Conservation (phyloP, 2,888 invertebrate genomes). For the Entomobrya multifasciata region DNA sequence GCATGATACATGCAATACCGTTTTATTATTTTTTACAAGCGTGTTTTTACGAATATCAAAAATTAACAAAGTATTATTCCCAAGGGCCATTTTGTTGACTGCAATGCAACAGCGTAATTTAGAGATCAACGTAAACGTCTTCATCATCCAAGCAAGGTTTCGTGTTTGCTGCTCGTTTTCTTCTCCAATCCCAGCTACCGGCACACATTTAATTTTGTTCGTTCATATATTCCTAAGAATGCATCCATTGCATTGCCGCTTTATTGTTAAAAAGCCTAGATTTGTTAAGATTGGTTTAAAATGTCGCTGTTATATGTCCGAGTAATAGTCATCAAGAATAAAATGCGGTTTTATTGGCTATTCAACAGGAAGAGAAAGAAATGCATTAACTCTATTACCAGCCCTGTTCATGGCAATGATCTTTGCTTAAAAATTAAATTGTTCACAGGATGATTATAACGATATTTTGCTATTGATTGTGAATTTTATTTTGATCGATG, state of each 20-base stretch:
- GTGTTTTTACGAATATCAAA: conserved; percentile 40
- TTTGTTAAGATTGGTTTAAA: too few relatives aligned
- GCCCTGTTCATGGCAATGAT: conserved; percentile 61
- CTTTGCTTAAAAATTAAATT: conserved; percentile 36
- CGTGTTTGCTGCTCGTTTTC: conserved; percentile 13
- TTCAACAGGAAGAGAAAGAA: conserved; percentile 6
- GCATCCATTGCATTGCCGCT: background rate
- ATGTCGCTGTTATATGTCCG: conserved; percentile 12
- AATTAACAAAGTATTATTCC: conserved; percentile 51
- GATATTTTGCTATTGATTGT: background rate
- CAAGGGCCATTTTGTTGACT: conserved; percentile 51
- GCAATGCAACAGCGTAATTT: conserved; percentile 48
- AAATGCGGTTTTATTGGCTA: conserved; percentile 5
- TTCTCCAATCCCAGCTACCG: conserved; percentile 49
- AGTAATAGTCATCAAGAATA: conserved; percentile 16
- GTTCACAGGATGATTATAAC: background rate
- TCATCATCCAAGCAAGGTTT: conserved; percentile 45
- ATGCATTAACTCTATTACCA: background rate
- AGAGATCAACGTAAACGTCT: conserved; percentile 60
- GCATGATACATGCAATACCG: conserved; percentile 1
- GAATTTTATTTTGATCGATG: conserved; percentile 60
- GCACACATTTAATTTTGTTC: conserved; percentile 5
- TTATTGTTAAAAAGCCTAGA: too few relatives aligned
- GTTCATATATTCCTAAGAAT: background rate
- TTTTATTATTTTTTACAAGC: conserved; percentile 46